These are phyloP conservation scores for Morpho achilles DNA, from an alignment of 2,888 invertebrate genomes.

Conservation along the genomic window DNA sequence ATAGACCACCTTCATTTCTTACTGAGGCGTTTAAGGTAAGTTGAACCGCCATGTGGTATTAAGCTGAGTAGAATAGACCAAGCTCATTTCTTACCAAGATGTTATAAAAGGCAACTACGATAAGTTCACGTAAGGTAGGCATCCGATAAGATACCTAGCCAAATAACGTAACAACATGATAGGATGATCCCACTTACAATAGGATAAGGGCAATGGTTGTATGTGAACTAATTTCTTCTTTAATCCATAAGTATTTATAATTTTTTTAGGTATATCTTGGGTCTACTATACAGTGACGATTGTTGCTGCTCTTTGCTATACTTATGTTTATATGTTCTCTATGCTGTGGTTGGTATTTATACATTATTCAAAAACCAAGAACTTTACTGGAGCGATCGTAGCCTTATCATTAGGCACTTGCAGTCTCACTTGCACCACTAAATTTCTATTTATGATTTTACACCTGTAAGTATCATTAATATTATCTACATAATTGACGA, in stretches of 20 bases:
- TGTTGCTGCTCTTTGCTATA: constrained; percentile 32
- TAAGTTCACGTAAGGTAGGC: no score
- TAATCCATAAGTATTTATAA: background rate
- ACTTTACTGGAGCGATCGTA: constrained; percentile 36
- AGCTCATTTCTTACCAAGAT: no score
- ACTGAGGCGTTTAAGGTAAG: no score
- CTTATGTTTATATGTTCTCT: constrained; percentile 45
- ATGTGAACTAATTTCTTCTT: background rate
- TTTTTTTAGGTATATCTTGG: constrained; percentile 36
- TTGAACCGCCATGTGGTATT: no score
- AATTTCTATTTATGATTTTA: constrained; percentile 41
- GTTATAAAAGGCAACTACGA: no score
- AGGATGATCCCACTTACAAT: no score
- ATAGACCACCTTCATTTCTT: no score
- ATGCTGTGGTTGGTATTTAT: constrained; percentile 44
- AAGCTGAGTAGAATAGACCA: no score
- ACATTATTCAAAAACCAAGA: constrained; percentile 35
- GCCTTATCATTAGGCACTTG: constrained; percentile 42
- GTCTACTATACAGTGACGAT: constrained; percentile 35
- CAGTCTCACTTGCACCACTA: constrained; percentile 42
- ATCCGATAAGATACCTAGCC: no score
- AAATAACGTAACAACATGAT: no score
- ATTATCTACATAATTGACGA: background rate
- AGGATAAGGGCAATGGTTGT: background rate
- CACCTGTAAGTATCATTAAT: constrained; percentile 35